Conservation (phyloP, 1,140 invertebrate species). For the Procambarus clarkii region DNA sequence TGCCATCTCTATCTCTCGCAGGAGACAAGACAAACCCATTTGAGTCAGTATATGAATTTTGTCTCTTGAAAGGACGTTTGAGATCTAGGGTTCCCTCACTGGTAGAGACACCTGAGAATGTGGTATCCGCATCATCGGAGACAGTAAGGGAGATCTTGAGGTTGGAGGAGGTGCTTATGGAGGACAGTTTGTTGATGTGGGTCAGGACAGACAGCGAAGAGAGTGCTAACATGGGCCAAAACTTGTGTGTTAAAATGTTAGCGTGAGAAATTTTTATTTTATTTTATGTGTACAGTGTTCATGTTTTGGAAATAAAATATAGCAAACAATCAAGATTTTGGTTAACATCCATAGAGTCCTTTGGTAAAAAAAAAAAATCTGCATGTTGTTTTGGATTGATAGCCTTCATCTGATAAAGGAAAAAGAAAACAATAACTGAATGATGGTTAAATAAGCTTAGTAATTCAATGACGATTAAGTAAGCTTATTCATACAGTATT, state of each 20-base stretch:
- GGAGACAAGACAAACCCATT: conserved; percentile 57
- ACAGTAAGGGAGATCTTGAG: not conserved
- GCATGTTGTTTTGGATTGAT: not conserved
- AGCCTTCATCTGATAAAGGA: not conserved
- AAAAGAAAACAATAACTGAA: not conserved
- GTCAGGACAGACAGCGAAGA: conserved; percentile 47
- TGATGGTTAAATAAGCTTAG: conserved; percentile 1
- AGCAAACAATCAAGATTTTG: not conserved
- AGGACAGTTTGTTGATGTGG: conserved; percentile 32
- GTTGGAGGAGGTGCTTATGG: conserved; percentile 35
- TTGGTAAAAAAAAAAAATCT: not conserved
- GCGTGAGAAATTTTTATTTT: conserved; percentile 6
- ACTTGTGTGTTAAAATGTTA: conserved; percentile 42
- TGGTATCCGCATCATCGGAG: not conserved
- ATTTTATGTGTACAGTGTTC: not conserved
- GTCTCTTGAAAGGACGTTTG: conserved; percentile 36
- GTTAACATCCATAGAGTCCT: not conserved
- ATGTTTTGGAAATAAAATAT: not conserved
- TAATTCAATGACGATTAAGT: not conserved
- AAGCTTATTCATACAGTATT: not conserved
- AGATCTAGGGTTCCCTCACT: not conserved
- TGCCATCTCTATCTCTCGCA: conserved; percentile 46
- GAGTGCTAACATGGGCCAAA: conserved; percentile 46
- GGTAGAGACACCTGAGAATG: not conserved
- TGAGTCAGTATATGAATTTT: conserved; percentile 47